Percentiles rank a stretch among this genome's conserved stretches.
These are phyloP conservation scores for Drosophila barbarae DNA, from an alignment of 2,888 invertebrate genomes.

Conservation along the genomic window DNA sequence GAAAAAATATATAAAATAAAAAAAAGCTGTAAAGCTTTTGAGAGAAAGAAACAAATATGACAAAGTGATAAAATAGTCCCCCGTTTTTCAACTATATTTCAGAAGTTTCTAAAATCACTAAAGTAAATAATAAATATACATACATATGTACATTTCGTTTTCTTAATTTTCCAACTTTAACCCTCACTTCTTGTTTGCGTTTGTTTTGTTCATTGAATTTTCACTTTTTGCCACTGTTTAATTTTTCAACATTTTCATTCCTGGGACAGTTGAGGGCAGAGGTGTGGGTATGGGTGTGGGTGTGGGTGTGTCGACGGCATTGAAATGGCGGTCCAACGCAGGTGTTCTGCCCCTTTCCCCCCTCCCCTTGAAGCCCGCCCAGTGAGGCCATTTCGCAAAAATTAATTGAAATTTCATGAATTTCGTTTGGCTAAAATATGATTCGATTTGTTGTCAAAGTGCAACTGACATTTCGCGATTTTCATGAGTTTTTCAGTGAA, in stretches of 20 bases:
- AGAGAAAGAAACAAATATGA: not conserved
- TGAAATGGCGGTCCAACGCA: constrained; percentile 26
- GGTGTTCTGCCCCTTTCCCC: not conserved
- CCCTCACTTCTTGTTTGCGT: not conserved
- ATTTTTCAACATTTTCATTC: constrained; percentile 28
- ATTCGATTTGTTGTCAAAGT: constrained; percentile 8
- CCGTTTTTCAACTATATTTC: not conserved
- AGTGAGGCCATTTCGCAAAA: not conserved
- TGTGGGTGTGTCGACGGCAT: constrained; percentile 12
- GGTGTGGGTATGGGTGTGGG: constrained; percentile 3
- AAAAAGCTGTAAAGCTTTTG: not conserved
- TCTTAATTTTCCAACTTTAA: not conserved
- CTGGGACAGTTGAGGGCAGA: constrained; percentile 16
- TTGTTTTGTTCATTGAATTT: constrained; percentile 19
- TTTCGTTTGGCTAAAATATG: not conserved
- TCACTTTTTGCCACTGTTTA: constrained; percentile 19
- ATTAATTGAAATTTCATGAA: constrained; percentile 26
- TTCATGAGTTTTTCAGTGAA: not conserved
- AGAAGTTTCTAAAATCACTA: not conserved
- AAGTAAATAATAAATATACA: not conserved
- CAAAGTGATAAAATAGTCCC: too few species aligned
- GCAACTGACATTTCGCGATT: not conserved
- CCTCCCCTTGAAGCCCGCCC: not conserved
- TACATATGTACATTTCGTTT: too few species aligned
- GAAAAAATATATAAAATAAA: not conserved